These are phyloP conservation scores for Stegana nigrithorax DNA, from an alignment of 2,888 invertebrate genomes.

Conservation along the genomic window DNA sequence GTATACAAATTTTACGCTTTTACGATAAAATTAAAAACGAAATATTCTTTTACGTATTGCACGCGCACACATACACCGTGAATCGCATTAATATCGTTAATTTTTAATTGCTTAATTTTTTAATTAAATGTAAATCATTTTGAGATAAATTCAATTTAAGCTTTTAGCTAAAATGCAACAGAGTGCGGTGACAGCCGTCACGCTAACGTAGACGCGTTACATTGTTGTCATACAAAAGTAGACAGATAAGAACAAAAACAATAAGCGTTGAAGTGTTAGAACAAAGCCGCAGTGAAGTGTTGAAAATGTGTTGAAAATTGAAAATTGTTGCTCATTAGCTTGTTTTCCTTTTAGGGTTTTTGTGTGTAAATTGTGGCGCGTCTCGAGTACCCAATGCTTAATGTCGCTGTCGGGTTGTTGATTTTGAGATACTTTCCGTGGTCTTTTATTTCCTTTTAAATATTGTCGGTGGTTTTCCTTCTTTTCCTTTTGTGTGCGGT, in stretches of 20 bases:
- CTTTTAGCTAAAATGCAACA: too few relatives aligned
- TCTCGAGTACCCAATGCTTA: too few relatives aligned
- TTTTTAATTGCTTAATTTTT: too few relatives aligned
- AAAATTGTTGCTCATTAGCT: conserved; percentile 16
- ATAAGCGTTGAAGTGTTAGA: too few relatives aligned
- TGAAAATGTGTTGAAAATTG: conserved; percentile 16
- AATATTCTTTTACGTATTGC: not conserved
- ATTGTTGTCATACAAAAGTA: not conserved
- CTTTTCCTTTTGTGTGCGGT: conserved; percentile 22
- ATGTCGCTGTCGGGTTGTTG: not conserved
- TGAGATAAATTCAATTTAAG: too few relatives aligned
- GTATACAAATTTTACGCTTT: conserved; percentile 16
- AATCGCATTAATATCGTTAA: too few relatives aligned
- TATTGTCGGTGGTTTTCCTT: not conserved
- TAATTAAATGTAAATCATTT: too few relatives aligned
- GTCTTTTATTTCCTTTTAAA: not conserved
- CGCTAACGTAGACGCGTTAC: not conserved
- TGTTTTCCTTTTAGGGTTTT: conserved; percentile 5
- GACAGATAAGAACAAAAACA: too few relatives aligned
- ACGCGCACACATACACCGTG: not conserved
- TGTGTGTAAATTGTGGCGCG: conserved; percentile 4
- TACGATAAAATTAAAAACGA: not conserved
- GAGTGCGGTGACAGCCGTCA: too few relatives aligned
- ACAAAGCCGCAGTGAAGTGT: not conserved
- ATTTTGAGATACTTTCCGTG: not conserved